A percentile compares a stretch with the other conserved stretches of the same genome.
phyloP scores from a whole-genome alignment of 2,113 vertebrate species.

The Oriolus oriolus region DNA sequence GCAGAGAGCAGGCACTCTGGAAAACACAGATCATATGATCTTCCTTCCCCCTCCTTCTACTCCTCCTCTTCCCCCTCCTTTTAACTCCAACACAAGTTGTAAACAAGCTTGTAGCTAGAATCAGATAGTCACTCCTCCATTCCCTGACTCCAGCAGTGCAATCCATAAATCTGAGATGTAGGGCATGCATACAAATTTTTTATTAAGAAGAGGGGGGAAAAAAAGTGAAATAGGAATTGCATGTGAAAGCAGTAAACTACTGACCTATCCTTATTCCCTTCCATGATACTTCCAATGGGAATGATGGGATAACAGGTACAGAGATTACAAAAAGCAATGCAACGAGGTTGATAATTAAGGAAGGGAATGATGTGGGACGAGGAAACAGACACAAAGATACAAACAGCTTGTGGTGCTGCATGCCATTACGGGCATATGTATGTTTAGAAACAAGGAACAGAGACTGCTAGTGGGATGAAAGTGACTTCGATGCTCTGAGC shows the following conservation, averaged over 20 bases:
- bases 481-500: not conserved
- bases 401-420: not conserved
- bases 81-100: conserved; percentile 61
- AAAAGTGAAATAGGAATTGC: not conserved
- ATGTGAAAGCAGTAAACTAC: not conserved
- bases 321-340: not conserved
- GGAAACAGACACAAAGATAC: not conserved
- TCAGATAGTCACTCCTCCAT: conserved; percentile 27
- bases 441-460: not conserved
- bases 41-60: conserved; percentile 30
- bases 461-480: not conserved
- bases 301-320: not conserved
- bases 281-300: not conserved
- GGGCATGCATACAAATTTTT: not conserved
- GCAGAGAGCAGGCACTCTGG: conserved; percentile 59
- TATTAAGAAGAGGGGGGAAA: not conserved
- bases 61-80: conserved; percentile 43
- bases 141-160: not conserved
- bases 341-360: not conserved
- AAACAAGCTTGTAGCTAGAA: conserved; percentile 67
- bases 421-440: not conserved
- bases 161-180: not conserved
- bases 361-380: not conserved
- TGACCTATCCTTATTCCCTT: not conserved
- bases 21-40: conserved; percentile 67